These are phyloP conservation scores for Drosophila baimaii DNA, from an alignment of 1,140 invertebrate species.

Conservation along the genomic window DNA sequence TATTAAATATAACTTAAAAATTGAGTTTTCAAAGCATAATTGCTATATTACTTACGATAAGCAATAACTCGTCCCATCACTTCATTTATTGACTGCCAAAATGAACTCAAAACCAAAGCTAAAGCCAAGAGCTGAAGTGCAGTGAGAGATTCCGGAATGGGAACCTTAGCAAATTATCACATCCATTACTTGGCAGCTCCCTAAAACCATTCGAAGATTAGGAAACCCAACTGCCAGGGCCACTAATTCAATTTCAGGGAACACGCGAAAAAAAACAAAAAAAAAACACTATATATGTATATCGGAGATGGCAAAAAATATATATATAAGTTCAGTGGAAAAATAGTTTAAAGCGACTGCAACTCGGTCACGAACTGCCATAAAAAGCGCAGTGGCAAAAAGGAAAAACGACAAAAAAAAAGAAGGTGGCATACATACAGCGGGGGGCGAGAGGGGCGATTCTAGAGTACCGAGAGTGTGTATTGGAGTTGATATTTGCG, in stretches of 20 bases:
- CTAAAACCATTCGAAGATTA: constrained; percentile 60
- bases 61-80: constrained; percentile 8
- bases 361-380: constrained; percentile 80
- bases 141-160: constrained; percentile 8
- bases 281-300: too few species aligned
- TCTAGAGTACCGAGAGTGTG: constrained; percentile 46
- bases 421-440: background rate
- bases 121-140: constrained; percentile 17
- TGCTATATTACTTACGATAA: too few species aligned
- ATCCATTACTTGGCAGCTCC: constrained; percentile 64
- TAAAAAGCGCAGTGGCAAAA: constrained; percentile 71
- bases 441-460: constrained; percentile 2
- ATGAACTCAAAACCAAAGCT: constrained; percentile 22
- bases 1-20: too few species aligned
- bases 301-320: constrained; percentile 19
- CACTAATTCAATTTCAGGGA: constrained; percentile 78
- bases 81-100: constrained; percentile 3
- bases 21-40: too few species aligned
- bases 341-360: constrained; percentile 72
- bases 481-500: constrained; percentile 81
- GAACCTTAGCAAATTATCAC: constrained; percentile 67
- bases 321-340: constrained; percentile 2
- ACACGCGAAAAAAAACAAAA: constrained; percentile 54
- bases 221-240: constrained; percentile 65
- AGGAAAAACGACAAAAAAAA: constrained; percentile 25